Percentiles rank a stretch among this genome's conserved stretches.
Evolutionary conservation across 35 echinoderm and acorn worm genomes (phyloP).

Genomic region (Ophiothrix spiculata): DNA sequence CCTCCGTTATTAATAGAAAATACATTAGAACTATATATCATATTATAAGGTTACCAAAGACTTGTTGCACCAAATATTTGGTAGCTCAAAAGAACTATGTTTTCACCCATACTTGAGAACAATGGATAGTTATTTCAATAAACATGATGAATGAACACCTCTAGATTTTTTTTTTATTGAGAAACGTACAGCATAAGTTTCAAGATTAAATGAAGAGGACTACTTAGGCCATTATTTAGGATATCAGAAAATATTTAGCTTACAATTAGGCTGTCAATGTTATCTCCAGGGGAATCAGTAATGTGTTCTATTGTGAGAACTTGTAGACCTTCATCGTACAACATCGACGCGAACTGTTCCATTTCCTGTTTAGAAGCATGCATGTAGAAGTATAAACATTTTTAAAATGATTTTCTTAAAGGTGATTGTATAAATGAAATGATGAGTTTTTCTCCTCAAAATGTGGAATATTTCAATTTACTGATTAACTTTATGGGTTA

Average conservation of each 20-base stretch:
- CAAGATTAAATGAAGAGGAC: background rate
- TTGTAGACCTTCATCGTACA: too few species aligned
- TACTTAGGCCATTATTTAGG: background rate
- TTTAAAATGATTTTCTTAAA: background rate
- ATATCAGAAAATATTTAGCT: background rate
- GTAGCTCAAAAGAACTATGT: too few species aligned
- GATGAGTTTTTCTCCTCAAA: background rate
- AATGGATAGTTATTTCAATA: too few species aligned
- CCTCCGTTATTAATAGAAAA: too few species aligned
- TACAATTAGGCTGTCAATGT: slow-evolving; percentile 53
- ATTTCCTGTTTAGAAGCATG: slow-evolving; percentile 52
- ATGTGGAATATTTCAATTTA: background rate
- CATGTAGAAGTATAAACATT: background rate
- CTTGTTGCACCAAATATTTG: too few species aligned
- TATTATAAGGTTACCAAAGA: too few species aligned
- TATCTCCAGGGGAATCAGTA: slow-evolving; percentile 34
- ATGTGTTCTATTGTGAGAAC: too few species aligned
- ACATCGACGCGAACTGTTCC: too few species aligned
- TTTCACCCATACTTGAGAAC: too few species aligned
- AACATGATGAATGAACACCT: too few species aligned
- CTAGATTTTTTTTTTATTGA: background rate
- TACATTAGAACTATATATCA: too few species aligned
- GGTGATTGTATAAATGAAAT: background rate
- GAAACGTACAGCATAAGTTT: background rate
- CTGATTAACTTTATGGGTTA: background rate